These are phyloP conservation scores for Cyanoramphus novaezelandiae DNA, from an alignment of 2,113 vertebrate species.

Conservation along the genomic window DNA sequence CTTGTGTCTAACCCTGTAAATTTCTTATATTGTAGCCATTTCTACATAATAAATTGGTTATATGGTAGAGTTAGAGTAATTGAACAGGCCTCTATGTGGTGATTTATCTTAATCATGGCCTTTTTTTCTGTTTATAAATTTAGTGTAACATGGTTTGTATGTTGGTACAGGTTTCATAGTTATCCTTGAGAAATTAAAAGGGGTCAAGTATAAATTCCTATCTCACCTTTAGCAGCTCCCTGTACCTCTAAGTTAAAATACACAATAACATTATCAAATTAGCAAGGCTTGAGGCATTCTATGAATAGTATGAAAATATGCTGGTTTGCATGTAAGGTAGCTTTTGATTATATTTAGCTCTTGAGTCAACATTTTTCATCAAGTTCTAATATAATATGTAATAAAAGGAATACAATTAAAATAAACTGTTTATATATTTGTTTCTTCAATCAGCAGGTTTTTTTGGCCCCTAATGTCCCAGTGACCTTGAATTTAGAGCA, in stretches of 20 bases:
- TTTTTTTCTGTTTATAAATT: not conserved
- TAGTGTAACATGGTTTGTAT: not conserved
- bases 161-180: not conserved
- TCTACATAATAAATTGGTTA: not conserved
- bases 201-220: not conserved
- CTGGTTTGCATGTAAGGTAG: not conserved
- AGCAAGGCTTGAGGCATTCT: not conserved
- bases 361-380: not conserved
- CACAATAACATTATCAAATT: not conserved
- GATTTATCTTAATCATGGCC: not conserved
- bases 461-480: not conserved
- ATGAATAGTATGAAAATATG: not conserved
- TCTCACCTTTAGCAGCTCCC: not conserved
- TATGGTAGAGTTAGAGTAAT: not conserved
- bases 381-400: not conserved
- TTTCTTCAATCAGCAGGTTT: slow-evolving; percentile 10
- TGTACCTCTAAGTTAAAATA: not conserved
- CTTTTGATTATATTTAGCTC: not conserved
- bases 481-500: slow-evolving; percentile 35
- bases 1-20: not conserved
- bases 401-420: not conserved
- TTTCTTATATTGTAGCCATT: not conserved
- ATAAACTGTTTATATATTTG: not conserved
- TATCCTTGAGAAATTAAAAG: not conserved
- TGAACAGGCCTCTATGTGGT: not conserved